Base-by-base conservation (phyloP, 2,797 vertebrate species). In the Uromys caudimaculatus region DNA sequence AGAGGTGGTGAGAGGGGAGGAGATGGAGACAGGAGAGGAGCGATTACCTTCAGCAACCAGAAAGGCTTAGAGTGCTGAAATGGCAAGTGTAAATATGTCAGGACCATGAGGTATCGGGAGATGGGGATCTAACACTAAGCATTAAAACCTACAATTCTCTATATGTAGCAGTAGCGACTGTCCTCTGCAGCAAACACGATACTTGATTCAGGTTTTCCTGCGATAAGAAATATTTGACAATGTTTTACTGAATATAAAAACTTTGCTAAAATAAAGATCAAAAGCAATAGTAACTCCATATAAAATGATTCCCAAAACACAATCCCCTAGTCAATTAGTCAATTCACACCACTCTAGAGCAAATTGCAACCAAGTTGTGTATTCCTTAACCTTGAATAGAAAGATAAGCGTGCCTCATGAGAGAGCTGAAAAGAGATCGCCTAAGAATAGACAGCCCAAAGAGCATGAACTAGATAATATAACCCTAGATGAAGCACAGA, bases 191-290 rank as follows among this genome's bases (percentile, higher is more conserved):
- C 47, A 76, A 64, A 76, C 21, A 38, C 38, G 32, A 52, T 11
- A 58, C 2, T 4, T 29, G 16, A 9, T 3, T 44, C 35, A 90
- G 44, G 84, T 4, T 1, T 62, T 24, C 85, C 12, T 82, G 54
- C 29, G 38, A 54, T 1, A 52, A 6, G 56, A 92, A 90, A n/a
- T 75, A 94, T 27, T 85, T 58, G 58, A 85, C 3, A 24, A 96
- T 62, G 35, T 16, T 96, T 94, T 38, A 75, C 44, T 79, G 60
- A 93, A 85, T 94, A 23, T 2, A 73, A 73, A 76, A 58, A 32
- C 2, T 3, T 75, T 58, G 44, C 14, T 41, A 76, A 54, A 89
- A 71, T 78, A 90, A 83, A n/a, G 54, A 50, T 2, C 21, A n/a
- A 90, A 67, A 88, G 64, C 41, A 84, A 6, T 47, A 71, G 17